Conservation (phyloP, 2,113 vertebrate species). For the Tamias sibiricus region DNA sequence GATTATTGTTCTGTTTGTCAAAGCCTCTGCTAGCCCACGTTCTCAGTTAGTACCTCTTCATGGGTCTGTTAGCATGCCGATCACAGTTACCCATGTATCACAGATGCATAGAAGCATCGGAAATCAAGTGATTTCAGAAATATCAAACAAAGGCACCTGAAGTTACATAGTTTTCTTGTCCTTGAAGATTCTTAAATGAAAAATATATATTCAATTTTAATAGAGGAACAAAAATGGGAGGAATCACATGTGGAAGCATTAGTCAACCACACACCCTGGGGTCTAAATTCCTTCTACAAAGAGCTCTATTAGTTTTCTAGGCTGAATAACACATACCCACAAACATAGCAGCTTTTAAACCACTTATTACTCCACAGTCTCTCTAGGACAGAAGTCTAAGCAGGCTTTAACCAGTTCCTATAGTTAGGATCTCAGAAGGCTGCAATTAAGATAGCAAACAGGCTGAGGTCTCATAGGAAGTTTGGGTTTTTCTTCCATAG, state of each 20-base stretch:
- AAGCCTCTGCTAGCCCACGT: neutral
- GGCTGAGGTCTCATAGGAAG: neutral
- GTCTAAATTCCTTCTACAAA: neutral
- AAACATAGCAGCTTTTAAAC: neutral
- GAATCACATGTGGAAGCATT: neutral
- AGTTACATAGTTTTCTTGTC: neutral
- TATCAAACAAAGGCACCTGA: neutral
- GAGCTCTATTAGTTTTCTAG: neutral
- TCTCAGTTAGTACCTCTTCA: neutral
- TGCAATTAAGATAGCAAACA: neutral
- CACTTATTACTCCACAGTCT: neutral
- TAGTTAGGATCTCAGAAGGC: neutral
- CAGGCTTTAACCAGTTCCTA: neutral
- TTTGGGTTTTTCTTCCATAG: neutral
- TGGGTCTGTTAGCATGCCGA: neutral
- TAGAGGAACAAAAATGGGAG: neutral
- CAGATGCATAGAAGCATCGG: neutral
- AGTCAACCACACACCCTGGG: neutral
- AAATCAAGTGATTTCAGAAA: neutral
- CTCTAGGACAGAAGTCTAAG: neutral
- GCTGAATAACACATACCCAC: neutral
- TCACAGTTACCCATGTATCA: neutral
- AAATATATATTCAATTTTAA: neutral
- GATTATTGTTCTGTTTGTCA: neutral
- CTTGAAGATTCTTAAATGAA: neutral